Evolutionary conservation across 2,797 vertebrate species (phyloP).

Genomic region (Ciconia nigra): DNA sequence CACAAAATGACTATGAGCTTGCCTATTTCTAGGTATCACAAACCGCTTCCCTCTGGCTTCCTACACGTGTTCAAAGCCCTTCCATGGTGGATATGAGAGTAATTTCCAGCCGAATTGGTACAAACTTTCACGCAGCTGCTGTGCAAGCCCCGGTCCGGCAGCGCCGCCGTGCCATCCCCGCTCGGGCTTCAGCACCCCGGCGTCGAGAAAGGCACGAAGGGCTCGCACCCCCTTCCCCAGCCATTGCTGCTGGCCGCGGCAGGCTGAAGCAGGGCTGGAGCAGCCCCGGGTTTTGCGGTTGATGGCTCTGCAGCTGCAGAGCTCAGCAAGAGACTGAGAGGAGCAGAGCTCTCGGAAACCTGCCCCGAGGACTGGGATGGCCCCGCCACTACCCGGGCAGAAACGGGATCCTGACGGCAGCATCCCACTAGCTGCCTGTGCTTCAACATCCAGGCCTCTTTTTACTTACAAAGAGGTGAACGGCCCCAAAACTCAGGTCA

Average conservation of each 20-base stretch:
- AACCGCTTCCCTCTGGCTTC: neutral
- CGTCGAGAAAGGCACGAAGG: neutral
- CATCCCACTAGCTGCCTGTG: rapidly evolving
- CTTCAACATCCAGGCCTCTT: neutral
- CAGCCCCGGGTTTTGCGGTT: neutral
- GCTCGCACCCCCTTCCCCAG: neutral
- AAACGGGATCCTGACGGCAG: neutral
- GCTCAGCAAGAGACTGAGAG: neutral
- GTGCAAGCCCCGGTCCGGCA: neutral
- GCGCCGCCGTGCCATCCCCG: rapidly evolving
- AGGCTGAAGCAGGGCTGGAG: neutral
- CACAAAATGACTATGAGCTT: rapidly evolving
- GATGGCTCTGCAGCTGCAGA: too few species aligned
- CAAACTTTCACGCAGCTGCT: neutral
- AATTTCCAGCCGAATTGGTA: neutral
- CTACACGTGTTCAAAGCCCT: neutral
- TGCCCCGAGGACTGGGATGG: neutral
- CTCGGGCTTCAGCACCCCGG: rapidly evolving
- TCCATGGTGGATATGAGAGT: neutral
- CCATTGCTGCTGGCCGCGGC: neutral
- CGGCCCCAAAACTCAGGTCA: neutral
- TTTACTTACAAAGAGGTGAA: neutral
- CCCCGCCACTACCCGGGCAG: rapidly evolving
- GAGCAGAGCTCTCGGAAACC: neutral
- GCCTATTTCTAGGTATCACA: neutral